Percentiles rank a stretch among this genome's conserved stretches.
phyloP scores from a whole-genome alignment of 2,888 invertebrate species.

The Zygaena filipendulae region DNA sequence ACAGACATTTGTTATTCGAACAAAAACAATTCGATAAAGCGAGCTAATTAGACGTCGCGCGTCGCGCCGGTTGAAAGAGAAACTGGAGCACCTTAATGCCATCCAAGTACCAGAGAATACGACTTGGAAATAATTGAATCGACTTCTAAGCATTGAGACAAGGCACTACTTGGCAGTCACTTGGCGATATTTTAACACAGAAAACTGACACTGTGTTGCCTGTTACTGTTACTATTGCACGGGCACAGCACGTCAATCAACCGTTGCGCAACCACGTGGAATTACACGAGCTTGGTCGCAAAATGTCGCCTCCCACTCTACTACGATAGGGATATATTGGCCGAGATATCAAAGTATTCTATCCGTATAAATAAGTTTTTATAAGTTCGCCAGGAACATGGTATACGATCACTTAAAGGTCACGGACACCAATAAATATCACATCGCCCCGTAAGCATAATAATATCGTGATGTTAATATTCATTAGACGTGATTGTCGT shows the following conservation, averaged over 20 bases:
- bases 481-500: slow-evolving; percentile 48
- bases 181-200: slow-evolving; percentile 47
- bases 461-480: slow-evolving; percentile 50
- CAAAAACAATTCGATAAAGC: no score
- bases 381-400: slow-evolving; percentile 14
- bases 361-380: slow-evolving; percentile 13
- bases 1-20: slow-evolving; percentile 14
- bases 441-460: slow-evolving; percentile 30
- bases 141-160: no score
- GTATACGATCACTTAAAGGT: slow-evolving; percentile 26
- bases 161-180: no score
- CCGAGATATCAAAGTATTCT: slow-evolving; percentile 21
- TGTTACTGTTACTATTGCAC: slow-evolving; percentile 44
- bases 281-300: slow-evolving; percentile 21
- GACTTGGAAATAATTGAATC: no score
- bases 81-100: no score
- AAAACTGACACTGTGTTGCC: slow-evolving; percentile 43
- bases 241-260: slow-evolving; percentile 51
- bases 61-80: no score
- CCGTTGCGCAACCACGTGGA: slow-evolving; percentile 35
- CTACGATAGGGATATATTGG: slow-evolving; percentile 25
- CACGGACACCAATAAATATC: slow-evolving; percentile 25
- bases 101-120: no score
- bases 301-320: slow-evolving; percentile 36
- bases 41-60: no score